phyloP scores from a whole-genome alignment of 2,113 vertebrate genomes.

The Danio rerio region GRCz12tu NC_133176.1:35211501-35212000 shows the following conservation, averaged over 20 bases:
- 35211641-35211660: slow-evolving; percentile 63
- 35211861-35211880: slow-evolving; percentile 54
- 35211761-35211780: slow-evolving; percentile 66
- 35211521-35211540: not conserved
- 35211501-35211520: not conserved
- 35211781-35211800: slow-evolving; percentile 69
- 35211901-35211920: not conserved
- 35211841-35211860: not conserved
- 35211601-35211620: slow-evolving; percentile 49
- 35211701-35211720: slow-evolving; percentile 77
- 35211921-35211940: not conserved
- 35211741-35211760: slow-evolving; percentile 63
- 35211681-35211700: slow-evolving; percentile 73
- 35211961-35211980: not conserved
- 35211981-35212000: not conserved
- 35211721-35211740: slow-evolving; percentile 69
- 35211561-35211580: not conserved
- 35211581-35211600: not conserved
- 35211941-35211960: not conserved
- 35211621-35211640: slow-evolving; percentile 60
- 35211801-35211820: slow-evolving; percentile 75
- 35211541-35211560: not conserved
- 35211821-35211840: slow-evolving; percentile 44
- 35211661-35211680: slow-evolving; percentile 74
- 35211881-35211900: slow-evolving; percentile 53